Evolutionary conservation across 2,113 vertebrate species (phyloP).

Genomic region (Tauraco erythrolophus): DNA sequence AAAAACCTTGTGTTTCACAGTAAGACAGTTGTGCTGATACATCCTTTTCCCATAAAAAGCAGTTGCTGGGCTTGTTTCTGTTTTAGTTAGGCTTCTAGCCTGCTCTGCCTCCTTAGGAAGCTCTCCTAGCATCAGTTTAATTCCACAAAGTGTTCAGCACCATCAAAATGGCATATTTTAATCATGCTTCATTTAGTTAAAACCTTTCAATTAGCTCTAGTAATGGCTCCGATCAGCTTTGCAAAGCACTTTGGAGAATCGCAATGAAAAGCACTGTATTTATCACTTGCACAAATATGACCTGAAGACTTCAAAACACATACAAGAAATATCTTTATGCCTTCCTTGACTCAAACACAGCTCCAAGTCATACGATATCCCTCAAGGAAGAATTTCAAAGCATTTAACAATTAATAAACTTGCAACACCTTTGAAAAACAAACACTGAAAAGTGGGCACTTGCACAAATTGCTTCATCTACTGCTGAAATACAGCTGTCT

Average conservation of each 20-base stretch:
- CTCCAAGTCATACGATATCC: background rate
- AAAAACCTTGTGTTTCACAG: background rate
- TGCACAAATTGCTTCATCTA: background rate
- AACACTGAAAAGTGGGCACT: background rate
- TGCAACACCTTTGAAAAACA: slow-evolving; percentile 1
- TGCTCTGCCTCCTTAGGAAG: background rate
- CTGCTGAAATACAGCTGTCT: background rate
- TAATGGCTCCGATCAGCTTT: background rate
- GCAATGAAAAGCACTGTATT: background rate
- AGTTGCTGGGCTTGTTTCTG: background rate
- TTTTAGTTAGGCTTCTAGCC: background rate
- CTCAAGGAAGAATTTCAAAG: background rate
- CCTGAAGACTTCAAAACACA: background rate
- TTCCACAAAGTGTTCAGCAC: background rate
- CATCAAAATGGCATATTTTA: background rate
- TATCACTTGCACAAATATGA: background rate
- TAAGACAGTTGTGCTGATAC: background rate
- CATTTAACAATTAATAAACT: background rate
- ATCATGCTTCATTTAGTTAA: background rate
- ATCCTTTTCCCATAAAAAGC: background rate
- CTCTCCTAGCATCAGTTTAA: background rate
- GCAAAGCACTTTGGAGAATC: background rate
- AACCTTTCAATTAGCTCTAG: background rate
- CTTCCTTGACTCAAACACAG: background rate
- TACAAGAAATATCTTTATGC: background rate